These are phyloP conservation scores for Malacosoma neustria DNA, from an alignment of 2,888 invertebrate species.

Conservation along the genomic window DNA sequence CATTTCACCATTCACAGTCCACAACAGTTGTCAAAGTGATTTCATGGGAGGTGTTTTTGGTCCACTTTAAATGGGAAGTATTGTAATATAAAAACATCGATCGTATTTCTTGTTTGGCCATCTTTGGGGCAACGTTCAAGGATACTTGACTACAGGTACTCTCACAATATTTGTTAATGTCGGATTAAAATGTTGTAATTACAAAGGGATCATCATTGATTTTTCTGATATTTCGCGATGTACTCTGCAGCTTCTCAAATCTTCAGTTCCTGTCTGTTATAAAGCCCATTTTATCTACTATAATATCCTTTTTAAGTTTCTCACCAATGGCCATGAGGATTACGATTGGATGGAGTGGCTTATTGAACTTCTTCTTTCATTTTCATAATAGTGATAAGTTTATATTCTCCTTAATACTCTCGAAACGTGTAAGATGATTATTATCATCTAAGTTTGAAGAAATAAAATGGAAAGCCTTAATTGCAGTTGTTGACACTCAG, in stretches of 20 bases:
- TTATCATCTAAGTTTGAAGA: no score
- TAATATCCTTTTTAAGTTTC: neutral
- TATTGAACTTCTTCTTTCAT: neutral
- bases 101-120: constrained; percentile 21
- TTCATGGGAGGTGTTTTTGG: no score
- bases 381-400: neutral
- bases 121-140: constrained; percentile 32
- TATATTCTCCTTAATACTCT: no score
- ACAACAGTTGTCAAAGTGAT: no score
- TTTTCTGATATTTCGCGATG: constrained; percentile 43
- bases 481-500: no score
- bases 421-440: no score
- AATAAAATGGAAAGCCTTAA: no score
- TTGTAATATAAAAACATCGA: constrained; percentile 26
- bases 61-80: no score
- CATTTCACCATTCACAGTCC: no score
- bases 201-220: constrained; percentile 35
- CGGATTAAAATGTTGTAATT: constrained; percentile 7
- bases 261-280: constrained; percentile 9
- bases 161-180: constrained; percentile 15
- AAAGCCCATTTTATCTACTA: constrained; percentile 6
- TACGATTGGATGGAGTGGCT: neutral
- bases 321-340: neutral
- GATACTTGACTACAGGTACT: no score
- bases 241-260: constrained; percentile 19